phyloP scores from a whole-genome alignment of 2,888 invertebrate genomes.

The Falcaria lacertinaria region DNA sequence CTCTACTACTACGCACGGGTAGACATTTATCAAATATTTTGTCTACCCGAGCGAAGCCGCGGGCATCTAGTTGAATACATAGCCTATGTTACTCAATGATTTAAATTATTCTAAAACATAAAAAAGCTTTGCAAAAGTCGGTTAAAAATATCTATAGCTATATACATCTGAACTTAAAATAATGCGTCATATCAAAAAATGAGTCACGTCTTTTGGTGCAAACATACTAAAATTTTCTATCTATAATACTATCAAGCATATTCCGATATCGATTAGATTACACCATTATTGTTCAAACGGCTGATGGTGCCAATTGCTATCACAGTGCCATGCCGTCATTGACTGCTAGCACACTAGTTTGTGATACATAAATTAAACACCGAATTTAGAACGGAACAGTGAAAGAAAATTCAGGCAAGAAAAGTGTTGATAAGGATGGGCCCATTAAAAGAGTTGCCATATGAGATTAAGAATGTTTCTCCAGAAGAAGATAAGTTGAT shows the following conservation, averaged over 20 bases:
- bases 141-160: too few relatives aligned
- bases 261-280: constrained; percentile 52
- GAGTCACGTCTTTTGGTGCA: not conserved
- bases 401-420: too few relatives aligned
- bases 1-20: too few relatives aligned
- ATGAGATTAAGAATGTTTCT: constrained; percentile 50
- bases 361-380: not conserved
- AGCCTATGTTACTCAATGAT: too few relatives aligned
- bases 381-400: not conserved
- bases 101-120: too few relatives aligned
- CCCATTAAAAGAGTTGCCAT: constrained; percentile 55
- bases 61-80: too few relatives aligned
- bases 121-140: too few relatives aligned
- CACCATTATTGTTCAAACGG: constrained; percentile 36
- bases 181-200: too few relatives aligned
- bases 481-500: constrained; percentile 60
- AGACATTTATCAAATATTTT: not conserved
- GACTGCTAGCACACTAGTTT: constrained; percentile 11
- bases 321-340: constrained; percentile 24
- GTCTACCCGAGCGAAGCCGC: too few relatives aligned
- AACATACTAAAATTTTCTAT: constrained; percentile 3
- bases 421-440: constrained; percentile 35
- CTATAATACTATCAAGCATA: constrained; percentile 16
- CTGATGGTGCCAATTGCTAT: constrained; percentile 16
- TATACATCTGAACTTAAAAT: too few relatives aligned